Percentiles rank a stretch among this genome's conserved stretches.
These are phyloP conservation scores for Bagarius yarrelli DNA, from an alignment of 2,113 vertebrate species.

Conservation along the genomic window DNA sequence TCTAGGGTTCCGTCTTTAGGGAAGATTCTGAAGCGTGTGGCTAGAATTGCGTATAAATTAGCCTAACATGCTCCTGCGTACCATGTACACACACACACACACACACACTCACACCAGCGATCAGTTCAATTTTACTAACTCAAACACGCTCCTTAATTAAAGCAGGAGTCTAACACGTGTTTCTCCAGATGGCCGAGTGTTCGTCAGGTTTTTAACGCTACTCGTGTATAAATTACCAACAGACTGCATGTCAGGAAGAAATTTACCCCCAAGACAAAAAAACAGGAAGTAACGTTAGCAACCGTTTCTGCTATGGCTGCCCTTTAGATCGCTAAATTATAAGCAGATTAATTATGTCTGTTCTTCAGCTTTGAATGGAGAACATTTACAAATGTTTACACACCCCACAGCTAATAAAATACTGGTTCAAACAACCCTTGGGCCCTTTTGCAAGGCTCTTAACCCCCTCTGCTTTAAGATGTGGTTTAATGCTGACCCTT, in stretches of 20 bases:
- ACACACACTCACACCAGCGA: neutral
- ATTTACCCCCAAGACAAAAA: neutral
- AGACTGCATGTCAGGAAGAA: constrained; percentile 2
- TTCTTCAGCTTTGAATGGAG: no score
- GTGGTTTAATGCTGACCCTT: no score
- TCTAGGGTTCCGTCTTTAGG: neutral
- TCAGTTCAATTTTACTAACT: neutral
- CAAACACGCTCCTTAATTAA: constrained; percentile 43
- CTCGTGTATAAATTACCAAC: constrained; percentile 17
- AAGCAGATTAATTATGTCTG: no score
- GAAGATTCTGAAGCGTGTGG: neutral
- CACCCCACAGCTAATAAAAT: no score
- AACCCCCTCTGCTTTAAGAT: no score
- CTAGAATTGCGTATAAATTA: neutral
- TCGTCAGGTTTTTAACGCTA: neutral
- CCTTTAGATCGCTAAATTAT: neutral
- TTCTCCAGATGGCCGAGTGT: constrained; percentile 37
- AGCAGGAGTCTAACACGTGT: constrained; percentile 20
- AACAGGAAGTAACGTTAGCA: neutral
- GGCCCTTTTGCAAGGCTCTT: no score
- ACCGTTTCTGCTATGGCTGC: neutral
- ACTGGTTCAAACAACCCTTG: no score
- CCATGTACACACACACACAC: neutral
- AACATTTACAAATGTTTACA: no score
- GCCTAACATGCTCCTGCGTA: neutral